phyloP scores from a whole-genome alignment of 2,113 vertebrate species.

The Neomonachus schauinslandi region DNA sequence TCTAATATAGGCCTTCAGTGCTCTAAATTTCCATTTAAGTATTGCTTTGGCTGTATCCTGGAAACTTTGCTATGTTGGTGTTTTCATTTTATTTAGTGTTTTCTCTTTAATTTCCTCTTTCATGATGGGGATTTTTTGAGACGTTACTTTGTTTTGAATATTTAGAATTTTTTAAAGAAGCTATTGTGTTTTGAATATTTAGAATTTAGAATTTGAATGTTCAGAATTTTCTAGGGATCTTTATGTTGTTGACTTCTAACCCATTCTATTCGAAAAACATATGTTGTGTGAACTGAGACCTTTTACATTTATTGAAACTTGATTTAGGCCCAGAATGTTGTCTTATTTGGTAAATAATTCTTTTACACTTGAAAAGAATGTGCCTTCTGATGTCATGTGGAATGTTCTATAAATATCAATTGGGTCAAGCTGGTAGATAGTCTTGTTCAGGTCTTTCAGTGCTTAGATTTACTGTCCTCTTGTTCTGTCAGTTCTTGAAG shows the following conservation, averaged over 20 bases:
- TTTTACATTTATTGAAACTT: neutral
- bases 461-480: neutral
- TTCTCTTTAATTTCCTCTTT: neutral
- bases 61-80: neutral
- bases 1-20: neutral
- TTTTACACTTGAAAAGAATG: neutral
- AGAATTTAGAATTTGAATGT: neutral
- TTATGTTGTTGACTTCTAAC: neutral
- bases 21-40: neutral
- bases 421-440: neutral
- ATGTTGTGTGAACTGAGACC: neutral
- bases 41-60: neutral
- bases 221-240: neutral
- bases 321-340: neutral
- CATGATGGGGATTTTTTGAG: neutral
- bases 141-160: neutral
- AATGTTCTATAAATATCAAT: neutral
- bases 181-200: neutral
- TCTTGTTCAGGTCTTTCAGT: neutral
- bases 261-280: neutral
- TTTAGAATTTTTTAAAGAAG: neutral
- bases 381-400: neutral
- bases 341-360: neutral
- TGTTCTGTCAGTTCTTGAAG: neutral
- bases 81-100: slow-evolving; percentile 4